Percentiles rank a stretch among this genome's conserved stretches.
These are phyloP conservation scores for Abrostola tripartita DNA, from an alignment of 2,888 invertebrate species.

Conservation along the genomic window DNA sequence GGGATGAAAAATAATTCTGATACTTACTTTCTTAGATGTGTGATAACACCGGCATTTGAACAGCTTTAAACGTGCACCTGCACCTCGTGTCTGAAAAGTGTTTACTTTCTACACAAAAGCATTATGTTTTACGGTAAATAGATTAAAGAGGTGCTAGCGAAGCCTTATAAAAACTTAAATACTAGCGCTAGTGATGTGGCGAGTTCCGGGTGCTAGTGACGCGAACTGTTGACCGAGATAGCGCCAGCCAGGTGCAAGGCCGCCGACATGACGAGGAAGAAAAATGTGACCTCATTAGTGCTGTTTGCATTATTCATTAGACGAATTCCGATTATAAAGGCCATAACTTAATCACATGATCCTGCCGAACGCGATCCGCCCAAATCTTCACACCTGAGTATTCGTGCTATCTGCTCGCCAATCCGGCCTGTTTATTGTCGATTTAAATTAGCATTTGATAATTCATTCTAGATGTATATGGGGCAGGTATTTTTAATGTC, in stretches of 20 bases:
- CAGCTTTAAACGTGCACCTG: conserved; percentile 1
- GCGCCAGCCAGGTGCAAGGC: conserved; percentile 72
- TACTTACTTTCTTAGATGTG: too few species aligned
- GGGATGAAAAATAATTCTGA: too few species aligned
- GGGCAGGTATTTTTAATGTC: conserved; percentile 35
- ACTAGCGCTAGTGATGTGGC: conserved; percentile 26
- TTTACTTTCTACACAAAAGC: conserved; percentile 30
- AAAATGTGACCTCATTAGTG: conserved; percentile 69
- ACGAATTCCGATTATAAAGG: conserved; percentile 52
- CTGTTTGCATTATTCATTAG: conserved; percentile 67
- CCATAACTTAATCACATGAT: conserved; percentile 45
- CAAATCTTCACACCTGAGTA: conserved; percentile 69
- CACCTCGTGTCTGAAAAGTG: conserved; percentile 16
- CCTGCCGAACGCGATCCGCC: conserved; percentile 46
- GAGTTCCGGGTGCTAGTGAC: conserved; percentile 67
- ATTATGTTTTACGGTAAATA: conserved; percentile 29
- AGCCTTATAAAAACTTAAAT: conserved; percentile 29
- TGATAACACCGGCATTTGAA: neutral
- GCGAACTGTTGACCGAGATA: conserved; percentile 64
- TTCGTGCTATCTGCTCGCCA: conserved; percentile 46
- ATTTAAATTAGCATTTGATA: conserved; percentile 50
- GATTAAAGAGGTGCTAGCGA: conserved; percentile 6
- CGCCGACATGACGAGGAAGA: conserved; percentile 54
- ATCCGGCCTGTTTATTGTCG: conserved; percentile 41
- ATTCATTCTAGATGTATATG: conserved; percentile 34